Percentiles rank a stretch among this genome's conserved stretches.
Conservation (phyloP, 2,888 invertebrate genomes). For the Ommatoiulus sabulosus region DNA sequence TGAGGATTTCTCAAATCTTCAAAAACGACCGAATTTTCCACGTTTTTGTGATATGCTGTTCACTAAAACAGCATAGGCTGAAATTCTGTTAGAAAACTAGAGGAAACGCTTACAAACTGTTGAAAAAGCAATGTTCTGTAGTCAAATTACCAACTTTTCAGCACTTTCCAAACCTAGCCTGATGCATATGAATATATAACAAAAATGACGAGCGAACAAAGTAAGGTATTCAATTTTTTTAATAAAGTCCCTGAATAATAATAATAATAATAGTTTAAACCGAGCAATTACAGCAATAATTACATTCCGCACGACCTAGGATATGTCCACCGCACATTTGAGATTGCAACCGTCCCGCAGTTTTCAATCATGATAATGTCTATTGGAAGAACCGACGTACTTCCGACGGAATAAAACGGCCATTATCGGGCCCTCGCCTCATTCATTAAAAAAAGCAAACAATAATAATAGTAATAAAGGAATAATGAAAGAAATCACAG, state of each 20-base stretch:
- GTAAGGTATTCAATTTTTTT: constrained; percentile 26
- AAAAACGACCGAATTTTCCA: too few species aligned
- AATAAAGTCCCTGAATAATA: constrained; percentile 43
- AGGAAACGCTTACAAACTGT: too few species aligned
- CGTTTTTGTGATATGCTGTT: too few species aligned
- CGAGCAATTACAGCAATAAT: constrained; percentile 29
- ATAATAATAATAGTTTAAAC: constrained; percentile 29
- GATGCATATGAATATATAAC: not conserved
- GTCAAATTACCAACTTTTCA: too few species aligned
- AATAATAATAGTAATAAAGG: constrained; percentile 23
- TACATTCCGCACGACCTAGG: constrained; percentile 20
- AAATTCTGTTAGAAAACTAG: too few species aligned
- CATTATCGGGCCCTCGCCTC: not conserved
- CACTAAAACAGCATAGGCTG: too few species aligned
- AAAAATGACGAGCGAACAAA: not conserved
- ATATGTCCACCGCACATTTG: constrained; percentile 23
- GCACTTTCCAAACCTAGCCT: too few species aligned
- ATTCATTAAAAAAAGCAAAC: constrained; percentile 8
- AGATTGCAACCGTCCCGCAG: constrained; percentile 40
- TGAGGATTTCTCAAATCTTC: too few species aligned
- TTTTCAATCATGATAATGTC: constrained; percentile 10
- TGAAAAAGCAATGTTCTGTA: too few species aligned
- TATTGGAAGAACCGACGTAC: not conserved
- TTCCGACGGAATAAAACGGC: constrained; percentile 2
- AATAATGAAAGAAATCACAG: constrained; percentile 24